Conservation (phyloP, 2,113 vertebrate genomes). For the Thoracochromis brauschi region DNA sequence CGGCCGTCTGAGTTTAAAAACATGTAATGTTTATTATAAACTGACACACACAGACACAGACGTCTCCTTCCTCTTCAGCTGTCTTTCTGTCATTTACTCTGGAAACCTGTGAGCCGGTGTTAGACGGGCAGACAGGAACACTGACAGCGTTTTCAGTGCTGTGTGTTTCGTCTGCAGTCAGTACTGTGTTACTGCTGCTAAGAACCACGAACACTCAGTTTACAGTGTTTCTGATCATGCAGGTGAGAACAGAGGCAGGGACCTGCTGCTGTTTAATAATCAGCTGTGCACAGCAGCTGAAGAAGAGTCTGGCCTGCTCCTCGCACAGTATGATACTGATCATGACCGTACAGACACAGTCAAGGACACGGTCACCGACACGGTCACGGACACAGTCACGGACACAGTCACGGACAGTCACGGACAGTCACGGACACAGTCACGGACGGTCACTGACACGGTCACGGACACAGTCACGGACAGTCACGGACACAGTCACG, state of each 20-base stretch:
- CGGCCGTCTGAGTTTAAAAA: not conserved
- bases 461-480: accelerated
- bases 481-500: accelerated
- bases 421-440: accelerated
- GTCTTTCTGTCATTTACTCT: not conserved
- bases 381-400: accelerated
- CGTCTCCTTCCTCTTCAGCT: not conserved
- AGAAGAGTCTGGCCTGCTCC: not conserved
- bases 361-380: accelerated
- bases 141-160: not conserved
- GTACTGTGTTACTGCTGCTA: not conserved
- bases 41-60: not conserved
- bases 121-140: not conserved
- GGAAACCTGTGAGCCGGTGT: not conserved
- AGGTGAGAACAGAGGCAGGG: not conserved
- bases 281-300: not conserved
- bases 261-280: not conserved
- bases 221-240: not conserved
- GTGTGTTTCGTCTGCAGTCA: not conserved
- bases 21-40: not conserved
- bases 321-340: not conserved
- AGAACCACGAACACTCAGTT: not conserved
- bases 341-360: not conserved
- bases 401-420: accelerated
- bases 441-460: accelerated